Base-by-base conservation (phyloP, 1,140 invertebrate species). In the Diorhabda elongata region DNA sequence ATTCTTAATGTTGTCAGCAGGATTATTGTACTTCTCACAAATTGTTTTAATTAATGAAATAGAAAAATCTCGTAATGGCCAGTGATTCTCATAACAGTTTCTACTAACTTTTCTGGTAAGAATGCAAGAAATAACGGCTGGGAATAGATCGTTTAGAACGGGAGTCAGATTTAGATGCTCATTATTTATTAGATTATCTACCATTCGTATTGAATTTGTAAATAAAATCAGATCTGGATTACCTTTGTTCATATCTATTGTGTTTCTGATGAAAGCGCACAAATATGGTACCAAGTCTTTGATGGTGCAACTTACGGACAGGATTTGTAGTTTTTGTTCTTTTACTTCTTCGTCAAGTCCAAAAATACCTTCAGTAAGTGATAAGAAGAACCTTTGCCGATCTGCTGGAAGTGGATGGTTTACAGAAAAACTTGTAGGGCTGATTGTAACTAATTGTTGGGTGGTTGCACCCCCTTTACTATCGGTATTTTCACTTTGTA, bases 401-500 rank as follows among this genome's bases (percentile, higher is more conserved):
- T 76, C 75, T 26, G 66, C 59, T n/a, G 75, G 74, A 8, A 76
- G 63, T n/a, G 62, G 68, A 64, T 76, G 75, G 2, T 62, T 42
- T 47, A 71, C 67, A 5, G 73, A 69, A 11, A 68, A 58, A 26
- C 74, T 45, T 62, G 73, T 76, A 3, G 74, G 61, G 47, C 70
- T 58, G 26, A 76, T 61, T 7, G 65, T 66, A 58, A 74, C 75
- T 7, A 70, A 60, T 73, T 73, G 74, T 5, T 71, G 71, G 43
- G 43, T 11, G 56, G 74, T 71, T 66, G 67, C 64, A 41, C n/a
- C 42, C 9, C n/a, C 4, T 26, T 2, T 26, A 26, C 26, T 26
- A 26, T 26, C 26, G 26, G 5, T 26, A 61, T 61, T 69, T 52
- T 61, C 72, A 74, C 85, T 87, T 70, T 79, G 96, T 60, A 26